Base-by-base conservation (phyloP, 1,140 invertebrate genomes). In the Drosophila santomea region DNA sequence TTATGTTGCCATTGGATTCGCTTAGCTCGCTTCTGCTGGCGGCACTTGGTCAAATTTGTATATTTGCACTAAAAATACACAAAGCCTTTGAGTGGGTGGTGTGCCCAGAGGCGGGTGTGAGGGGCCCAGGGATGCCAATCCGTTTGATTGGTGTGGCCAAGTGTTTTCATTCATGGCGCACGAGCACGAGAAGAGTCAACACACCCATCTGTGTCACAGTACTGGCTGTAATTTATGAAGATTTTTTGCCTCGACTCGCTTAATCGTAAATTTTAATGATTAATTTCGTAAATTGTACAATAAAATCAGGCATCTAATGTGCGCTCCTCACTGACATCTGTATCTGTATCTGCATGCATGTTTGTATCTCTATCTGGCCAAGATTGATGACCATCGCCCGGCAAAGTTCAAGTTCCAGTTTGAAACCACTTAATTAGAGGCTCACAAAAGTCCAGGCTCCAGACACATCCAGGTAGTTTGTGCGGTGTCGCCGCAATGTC, bases 21-120 rank as follows among this genome's bases (percentile, higher is more conserved):
- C 55, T 41, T 47, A 20, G 60, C 41, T 25, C 50, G 45, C 51
- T 52, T 45, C 39, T 48, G 64, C 20, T 43, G 48, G 64, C 74
- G 41, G 64, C 79, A 83, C 75, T 80, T 84, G 71, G 47, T 41
- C 66, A 71, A 84, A 80, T 84, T 88, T 88, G 83, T 88, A 60
- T 89, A 78, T 88, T 88, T 77, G 60, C 68, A 80, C 67, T 66
- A 75, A 84, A 84, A 84, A 84, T 78, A 80, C 44, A 79, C 75
- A 88, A 78, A 78, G 62, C 14, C 38, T 39, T 62, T 68, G 60
- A 45, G 67, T 59, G 71, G 50, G 50, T 41, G 20, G 43, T 52
- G 50, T 52, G 50, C 23, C 35, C 20, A 32, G 17, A 35, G 48
- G 11, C 11, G 17, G 35, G 17, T 15, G 5, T 38, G 23, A 15